Base-by-base conservation (phyloP, 1,140 invertebrate species). In the Lanistes nyassanus region DNA sequence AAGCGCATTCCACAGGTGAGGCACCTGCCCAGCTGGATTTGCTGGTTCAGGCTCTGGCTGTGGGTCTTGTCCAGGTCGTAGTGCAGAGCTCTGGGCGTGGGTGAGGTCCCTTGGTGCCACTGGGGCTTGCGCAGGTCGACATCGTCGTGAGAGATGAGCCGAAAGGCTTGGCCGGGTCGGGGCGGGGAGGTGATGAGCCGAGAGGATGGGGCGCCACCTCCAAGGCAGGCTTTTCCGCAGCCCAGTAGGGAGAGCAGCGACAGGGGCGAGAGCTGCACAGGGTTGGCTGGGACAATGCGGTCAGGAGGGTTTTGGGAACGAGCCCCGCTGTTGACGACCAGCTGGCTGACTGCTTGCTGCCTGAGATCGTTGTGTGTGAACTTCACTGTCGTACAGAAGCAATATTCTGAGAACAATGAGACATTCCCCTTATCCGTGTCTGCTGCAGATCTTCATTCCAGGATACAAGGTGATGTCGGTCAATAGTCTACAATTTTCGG, bases 1-100 rank as follows among this genome's bases (percentile, higher is more conserved):
- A 77, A 74, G 9, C 13, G n/a, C 76, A 77, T 77, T 36, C 70
- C 70, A 51, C 76, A 74, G 7, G 55, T 67, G 13, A 66, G 36
- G 37, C 76, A 77, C 42, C 16, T 58, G 7, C 76, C 76, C 37
- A 62, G 39, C 19, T 65, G 56, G 7, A 77, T 74, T 56, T 77
- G 71, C 21, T 26, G 31, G 13, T 60, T 62, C 62, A 74, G 13
- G n/a, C 19, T 34, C 26, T 67, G 37, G 29, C 53, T 69, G 60
- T 31, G 69, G 4, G n/a, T 37, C 62, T 68, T 69, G 51, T 42
- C 23, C 5, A 7, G n/a, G 70, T 72, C 56, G 36, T 31, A 60
- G 37, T 72, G 70, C 31, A 72, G 42, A 11, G 70, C 70, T 0
- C 70, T 53, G 1, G 70, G 70, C 5, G 53, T 21, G 23, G 65